Evolutionary conservation across 2,888 invertebrate species (phyloP).

Genomic region (Spodoptera exigua): DNA sequence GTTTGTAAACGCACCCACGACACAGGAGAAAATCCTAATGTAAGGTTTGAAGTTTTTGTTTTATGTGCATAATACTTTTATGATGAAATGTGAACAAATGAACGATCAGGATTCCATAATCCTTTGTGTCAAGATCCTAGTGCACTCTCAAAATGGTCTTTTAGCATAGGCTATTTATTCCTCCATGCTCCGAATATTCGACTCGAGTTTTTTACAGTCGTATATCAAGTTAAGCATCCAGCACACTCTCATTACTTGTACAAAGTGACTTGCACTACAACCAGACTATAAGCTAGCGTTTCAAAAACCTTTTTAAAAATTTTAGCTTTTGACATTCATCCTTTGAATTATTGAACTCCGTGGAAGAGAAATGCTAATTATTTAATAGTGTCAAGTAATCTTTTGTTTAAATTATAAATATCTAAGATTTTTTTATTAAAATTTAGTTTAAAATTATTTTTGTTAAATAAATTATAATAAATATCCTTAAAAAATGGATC

Average conservation of each 20-base stretch:
- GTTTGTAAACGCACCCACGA: too few relatives aligned
- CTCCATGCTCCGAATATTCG: neutral
- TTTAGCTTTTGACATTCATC: too few relatives aligned
- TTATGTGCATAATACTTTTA: too few relatives aligned
- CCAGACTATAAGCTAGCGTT: constrained; percentile 2
- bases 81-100: too few relatives aligned
- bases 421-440: constrained; percentile 3
- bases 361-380: neutral
- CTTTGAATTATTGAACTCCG: too few relatives aligned
- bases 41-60: too few relatives aligned
- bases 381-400: neutral
- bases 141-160: too few relatives aligned
- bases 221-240: constrained; percentile 19
- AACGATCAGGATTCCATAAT: too few relatives aligned
- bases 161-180: neutral
- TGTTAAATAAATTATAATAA: constrained; percentile 54
- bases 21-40: too few relatives aligned
- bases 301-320: neutral
- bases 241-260: constrained; percentile 30
- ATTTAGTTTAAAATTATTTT: constrained; percentile 21
- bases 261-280: constrained; percentile 4
- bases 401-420: neutral
- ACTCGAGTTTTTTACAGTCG: constrained; percentile 20
- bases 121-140: too few relatives aligned
- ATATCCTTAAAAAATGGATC: constrained; percentile 76